Evolutionary conservation across 1,140 invertebrate genomes (phyloP), one percentile per base, ranked within the genome.

Genomic region (Drosophila hydei): DNA sequence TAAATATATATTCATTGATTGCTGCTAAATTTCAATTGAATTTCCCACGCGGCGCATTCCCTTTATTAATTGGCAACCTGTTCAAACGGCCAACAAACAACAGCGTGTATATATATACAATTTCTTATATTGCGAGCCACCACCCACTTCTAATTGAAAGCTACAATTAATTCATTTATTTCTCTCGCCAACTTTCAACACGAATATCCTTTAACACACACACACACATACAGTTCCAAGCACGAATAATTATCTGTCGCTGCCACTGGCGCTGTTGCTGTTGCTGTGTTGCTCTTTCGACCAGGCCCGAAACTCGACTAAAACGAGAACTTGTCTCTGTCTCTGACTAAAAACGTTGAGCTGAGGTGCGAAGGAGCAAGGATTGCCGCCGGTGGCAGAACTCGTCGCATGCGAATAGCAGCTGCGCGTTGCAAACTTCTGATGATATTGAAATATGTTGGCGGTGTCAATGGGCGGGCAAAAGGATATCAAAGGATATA

Each of bases 241-340:
- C 9, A 45, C 36, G 52, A 67, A 67, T 67, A 54, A 65, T 38
- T 47, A 30, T 67, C 51, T 54, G 27, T 48, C 54, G 54, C 38
- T 72, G 55, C n/a, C 30, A n/a, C n/a, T n/a, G n/a, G n/a, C n/a
- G 30, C 9, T 33, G 30, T 11, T 12, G 27, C 27, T 30, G 27
- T n/a, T n/a, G n/a, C n/a, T 59, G 47, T 45, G 62, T 72, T 71
- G 68, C 68, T 64, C 69, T 67, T 68, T 38, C 64, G 56, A 68
- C 70, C 70, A 72, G 68, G 72, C 68, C 61, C 60, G 38, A 71
- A 75, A 65, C 68, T 72, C 72, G 68, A 75, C 72, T 75, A 71
- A n/a, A 75, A 64, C 9, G 58, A 70, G 67, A 63, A 70, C 67
- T 55, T 63, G 40, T 9, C 40, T 16, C 19, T 19, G 16, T 45